Conservation (phyloP, 1,140 invertebrate genomes). For the Phymastichus coffea region DNA sequence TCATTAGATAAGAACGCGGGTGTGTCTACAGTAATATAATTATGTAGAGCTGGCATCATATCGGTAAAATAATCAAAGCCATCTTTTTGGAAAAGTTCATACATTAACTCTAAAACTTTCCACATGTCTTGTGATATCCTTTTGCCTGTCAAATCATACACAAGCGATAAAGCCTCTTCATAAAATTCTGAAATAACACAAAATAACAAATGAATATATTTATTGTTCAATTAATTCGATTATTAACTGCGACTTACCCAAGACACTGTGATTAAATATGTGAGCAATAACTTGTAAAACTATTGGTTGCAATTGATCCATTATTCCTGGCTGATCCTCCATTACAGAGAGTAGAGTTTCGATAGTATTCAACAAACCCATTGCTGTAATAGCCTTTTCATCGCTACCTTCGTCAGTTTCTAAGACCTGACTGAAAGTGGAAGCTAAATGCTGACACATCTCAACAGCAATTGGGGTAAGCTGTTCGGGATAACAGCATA, state of each 20-base stretch:
- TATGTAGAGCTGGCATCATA: slow-evolving; percentile 98
- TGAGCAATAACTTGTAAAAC: slow-evolving; percentile 90
- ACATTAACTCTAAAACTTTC: slow-evolving; percentile 90
- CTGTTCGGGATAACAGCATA: slow-evolving; percentile 89
- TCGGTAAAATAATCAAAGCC: slow-evolving; percentile 97
- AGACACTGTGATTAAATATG: slow-evolving; percentile 82
- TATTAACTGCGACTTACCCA: slow-evolving; percentile 60
- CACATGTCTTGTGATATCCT: slow-evolving; percentile 92
- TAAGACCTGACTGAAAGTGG: slow-evolving; percentile 87
- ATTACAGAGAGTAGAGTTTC: slow-evolving; percentile 93
- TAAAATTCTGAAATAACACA: slow-evolving; percentile 79
- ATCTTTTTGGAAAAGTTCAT: slow-evolving; percentile 89
- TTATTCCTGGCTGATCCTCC: slow-evolving; percentile 88
- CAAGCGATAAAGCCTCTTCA: slow-evolving; percentile 90
- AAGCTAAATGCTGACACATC: slow-evolving; percentile 90
- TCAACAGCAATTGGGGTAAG: slow-evolving; percentile 91
- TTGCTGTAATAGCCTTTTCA: slow-evolving; percentile 96
- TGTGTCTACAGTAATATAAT: slow-evolving; percentile 96
- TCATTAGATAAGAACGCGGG: slow-evolving; percentile 88
- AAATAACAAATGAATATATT: too few relatives aligned
- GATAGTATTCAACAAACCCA: slow-evolving; percentile 95
- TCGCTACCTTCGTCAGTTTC: slow-evolving; percentile 85
- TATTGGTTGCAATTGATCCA: slow-evolving; percentile 87
- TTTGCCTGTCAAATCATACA: slow-evolving; percentile 89
- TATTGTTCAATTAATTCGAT: background rate